A percentile compares a stretch with the other conserved stretches of the same genome.
These are phyloP conservation scores for Naja naja DNA, from an alignment of 2,113 vertebrate genomes.

Conservation along the genomic window DNA sequence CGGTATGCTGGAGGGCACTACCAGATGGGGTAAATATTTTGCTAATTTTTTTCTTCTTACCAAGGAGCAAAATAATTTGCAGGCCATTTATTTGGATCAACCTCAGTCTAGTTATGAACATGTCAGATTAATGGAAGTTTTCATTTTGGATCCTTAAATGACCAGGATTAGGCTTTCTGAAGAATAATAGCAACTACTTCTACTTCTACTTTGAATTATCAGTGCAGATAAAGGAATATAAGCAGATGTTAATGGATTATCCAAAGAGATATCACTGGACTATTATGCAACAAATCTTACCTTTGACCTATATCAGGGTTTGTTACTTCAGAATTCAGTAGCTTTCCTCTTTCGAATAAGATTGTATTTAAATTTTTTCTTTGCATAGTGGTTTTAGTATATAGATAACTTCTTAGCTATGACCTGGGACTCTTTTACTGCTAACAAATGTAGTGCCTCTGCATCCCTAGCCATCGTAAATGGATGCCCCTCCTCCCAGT, in stretches of 20 bases:
- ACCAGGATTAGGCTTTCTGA: not conserved
- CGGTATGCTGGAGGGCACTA: constrained; percentile 95
- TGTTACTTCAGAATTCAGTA: not conserved
- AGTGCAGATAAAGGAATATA: not conserved
- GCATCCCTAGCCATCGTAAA: not conserved
- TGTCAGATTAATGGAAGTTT: not conserved
- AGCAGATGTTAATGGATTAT: not conserved
- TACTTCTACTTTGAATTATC: not conserved
- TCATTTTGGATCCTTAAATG: not conserved
- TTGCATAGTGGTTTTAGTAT: not conserved
- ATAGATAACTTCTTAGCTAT: not conserved
- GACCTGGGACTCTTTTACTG: not conserved
- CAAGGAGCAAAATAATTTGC: not conserved
- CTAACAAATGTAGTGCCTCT: not conserved
- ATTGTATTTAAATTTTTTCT: not conserved
- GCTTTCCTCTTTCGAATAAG: not conserved
- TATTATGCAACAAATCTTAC: not conserved
- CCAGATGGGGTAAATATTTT: constrained; percentile 89
- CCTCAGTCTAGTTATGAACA: not conserved
- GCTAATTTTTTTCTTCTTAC: not conserved
- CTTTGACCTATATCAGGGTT: not conserved
- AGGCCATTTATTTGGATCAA: not conserved
- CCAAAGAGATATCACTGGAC: not conserved
- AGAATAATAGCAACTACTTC: not conserved
- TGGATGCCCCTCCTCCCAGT: not conserved